Evolutionary conservation across 2,888 invertebrate species (phyloP).

Genomic region (Terebella lapidaria): DNA sequence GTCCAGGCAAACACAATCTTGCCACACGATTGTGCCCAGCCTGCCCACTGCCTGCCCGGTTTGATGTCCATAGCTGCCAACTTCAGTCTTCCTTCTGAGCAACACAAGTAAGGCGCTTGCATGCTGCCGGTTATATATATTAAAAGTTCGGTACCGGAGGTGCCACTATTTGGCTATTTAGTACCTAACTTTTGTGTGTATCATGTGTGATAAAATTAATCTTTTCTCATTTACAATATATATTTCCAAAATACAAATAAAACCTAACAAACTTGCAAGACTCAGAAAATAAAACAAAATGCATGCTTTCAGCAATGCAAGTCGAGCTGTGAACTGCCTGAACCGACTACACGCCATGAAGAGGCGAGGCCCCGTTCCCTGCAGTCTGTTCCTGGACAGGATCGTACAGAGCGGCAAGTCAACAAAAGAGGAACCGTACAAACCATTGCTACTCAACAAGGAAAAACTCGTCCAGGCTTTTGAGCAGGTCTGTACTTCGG

Average conservation of each 20-base stretch:
- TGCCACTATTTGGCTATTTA: neutral
- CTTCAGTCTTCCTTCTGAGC: neutral
- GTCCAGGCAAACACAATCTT: constrained; percentile 62
- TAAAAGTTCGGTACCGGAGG: too few relatives aligned
- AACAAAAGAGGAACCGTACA: constrained; percentile 17
- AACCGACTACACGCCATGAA: constrained; percentile 67
- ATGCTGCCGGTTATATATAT: too few relatives aligned
- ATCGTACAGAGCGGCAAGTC: constrained; percentile 52
- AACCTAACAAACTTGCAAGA: too few relatives aligned
- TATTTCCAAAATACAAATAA: too few relatives aligned
- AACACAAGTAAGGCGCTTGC: neutral
- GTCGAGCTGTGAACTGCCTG: constrained; percentile 76
- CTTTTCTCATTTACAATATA: too few relatives aligned
- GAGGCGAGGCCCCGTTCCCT: constrained; percentile 74
- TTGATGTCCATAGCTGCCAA: constrained; percentile 66
- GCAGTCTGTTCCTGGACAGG: constrained; percentile 61
- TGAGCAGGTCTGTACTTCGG: neutral
- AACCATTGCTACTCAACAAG: constrained; percentile 16
- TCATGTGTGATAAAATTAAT: too few relatives aligned
- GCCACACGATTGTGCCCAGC: constrained; percentile 79
- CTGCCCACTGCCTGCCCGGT: constrained; percentile 77
- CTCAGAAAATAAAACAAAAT: too few relatives aligned
- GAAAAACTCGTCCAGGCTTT: constrained; percentile 29
- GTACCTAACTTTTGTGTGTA: neutral
- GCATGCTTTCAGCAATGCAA: too few relatives aligned